Evolutionary conservation across 2,797 vertebrate species (phyloP), one percentile per base, ranked within the genome.

Genomic region (Phrynocephalus vlangalii): DNA sequence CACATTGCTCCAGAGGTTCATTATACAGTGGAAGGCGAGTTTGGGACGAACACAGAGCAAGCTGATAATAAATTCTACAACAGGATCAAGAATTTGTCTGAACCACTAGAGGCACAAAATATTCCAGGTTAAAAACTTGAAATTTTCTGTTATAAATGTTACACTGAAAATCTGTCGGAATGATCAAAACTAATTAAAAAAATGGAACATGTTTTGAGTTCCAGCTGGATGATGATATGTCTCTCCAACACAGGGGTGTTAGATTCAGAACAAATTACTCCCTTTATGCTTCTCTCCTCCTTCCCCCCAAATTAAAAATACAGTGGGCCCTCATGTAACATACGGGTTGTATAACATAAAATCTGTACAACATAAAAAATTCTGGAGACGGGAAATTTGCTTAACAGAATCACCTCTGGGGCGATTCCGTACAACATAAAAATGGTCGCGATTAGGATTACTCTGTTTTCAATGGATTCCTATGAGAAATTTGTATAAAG

Each of bases 31-130:
- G 96, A 97, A 52, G 96, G 95, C 22, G 96, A 98, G 68, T 93
- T 96, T n/a, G 95, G 95, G 56, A 94, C 94, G 87, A 94, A 96
- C 94, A 95, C 95, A 0, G 91, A 91, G 4, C 91, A 94, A 70
- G 96, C 97, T 88, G 98, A 99, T n/a, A 90, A 97, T 4, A 86
- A 88, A 1, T 98, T 99, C 92, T 99, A 98, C 95, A 95, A 95
- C 38, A 92, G 89, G 80, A 95, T 98, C 85, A 98, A 93, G 90
- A 94, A 70, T 30, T 94, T 94, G 86, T 89, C 94, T 13, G 92
- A 92, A 86, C 95, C 96, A 30, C 90, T 98, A 0, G 94, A 96
- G 1, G 96, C 96, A 79, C 91, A 97, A 38, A 73, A 98, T 89
- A 95, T 99, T 91, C 98, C 99, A 96, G 98, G 98, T 99, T 85